Evolutionary conservation across 2,797 vertebrate species (phyloP).

Genomic region (Arnoldichthys spilopterus): DNA sequence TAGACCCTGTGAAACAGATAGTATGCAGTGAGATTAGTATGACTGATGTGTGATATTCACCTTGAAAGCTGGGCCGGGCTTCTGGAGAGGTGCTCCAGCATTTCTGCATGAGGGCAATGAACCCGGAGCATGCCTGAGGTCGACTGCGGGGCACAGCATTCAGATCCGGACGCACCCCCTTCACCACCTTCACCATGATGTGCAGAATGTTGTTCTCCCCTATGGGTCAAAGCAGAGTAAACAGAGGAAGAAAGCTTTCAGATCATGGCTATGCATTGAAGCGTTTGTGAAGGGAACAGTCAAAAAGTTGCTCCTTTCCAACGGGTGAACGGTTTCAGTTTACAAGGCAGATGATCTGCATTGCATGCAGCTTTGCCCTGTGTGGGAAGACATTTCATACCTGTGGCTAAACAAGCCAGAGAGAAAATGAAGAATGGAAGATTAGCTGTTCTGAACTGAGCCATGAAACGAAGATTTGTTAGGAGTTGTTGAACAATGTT

Average conservation of each 20-base stretch:
- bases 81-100: constrained; percentile 91
- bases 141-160: constrained; percentile 84
- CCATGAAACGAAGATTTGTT: not conserved
- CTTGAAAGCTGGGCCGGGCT: constrained; percentile 91
- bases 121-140: constrained; percentile 84
- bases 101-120: constrained; percentile 90
- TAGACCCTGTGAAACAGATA: not conserved
- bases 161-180: constrained; percentile 92
- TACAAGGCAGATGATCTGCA: constrained; percentile 11
- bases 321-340: constrained; percentile 16
- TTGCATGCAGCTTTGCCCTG: no score
- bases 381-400: not conserved
- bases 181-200: constrained; percentile 98
- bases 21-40: not conserved
- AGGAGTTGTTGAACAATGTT: not conserved
- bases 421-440: not conserved
- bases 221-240: constrained; percentile 59
- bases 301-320: no score
- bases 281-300: not conserved
- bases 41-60: constrained; percentile 70
- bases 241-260: constrained; percentile 5
- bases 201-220: constrained; percentile 97
- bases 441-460: not conserved
- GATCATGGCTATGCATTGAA: not conserved
- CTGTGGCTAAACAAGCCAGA: not conserved